These are phyloP conservation scores for Pseudochromis fuscus DNA, from an alignment of 2,797 vertebrate genomes.

Conservation along the genomic window DNA sequence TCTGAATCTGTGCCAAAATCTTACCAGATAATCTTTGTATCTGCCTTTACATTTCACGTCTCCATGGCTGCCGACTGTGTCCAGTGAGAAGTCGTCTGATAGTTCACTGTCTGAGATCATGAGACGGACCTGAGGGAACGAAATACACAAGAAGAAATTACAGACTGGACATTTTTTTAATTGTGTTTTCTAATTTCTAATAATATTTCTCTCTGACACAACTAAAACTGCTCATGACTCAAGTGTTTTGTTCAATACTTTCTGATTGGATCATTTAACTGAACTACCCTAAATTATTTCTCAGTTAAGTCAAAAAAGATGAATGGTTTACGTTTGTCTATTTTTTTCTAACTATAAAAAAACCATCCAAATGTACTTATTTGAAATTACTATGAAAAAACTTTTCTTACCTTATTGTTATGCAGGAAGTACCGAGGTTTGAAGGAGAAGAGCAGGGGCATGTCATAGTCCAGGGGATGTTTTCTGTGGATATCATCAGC, in stretches of 20 bases:
- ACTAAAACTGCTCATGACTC: too few species aligned
- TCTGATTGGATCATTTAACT: too few species aligned
- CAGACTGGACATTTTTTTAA: too few species aligned
- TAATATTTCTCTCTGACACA: too few species aligned
- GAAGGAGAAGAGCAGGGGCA: conserved; percentile 96
- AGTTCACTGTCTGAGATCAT: conserved; percentile 97
- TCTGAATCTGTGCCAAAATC: conserved; percentile 29
- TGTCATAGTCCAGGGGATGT: conserved; percentile 93
- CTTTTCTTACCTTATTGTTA: conserved; percentile 92
- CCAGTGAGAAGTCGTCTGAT: conserved; percentile 95
- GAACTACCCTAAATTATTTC: too few species aligned
- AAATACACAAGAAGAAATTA: not conserved
- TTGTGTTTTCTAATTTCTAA: too few species aligned
- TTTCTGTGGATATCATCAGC: conserved; percentile 98
- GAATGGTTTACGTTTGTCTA: too few species aligned
- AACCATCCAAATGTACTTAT: not conserved
- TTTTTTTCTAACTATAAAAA: too few species aligned
- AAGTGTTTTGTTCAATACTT: too few species aligned
- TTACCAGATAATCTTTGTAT: conserved; percentile 93
- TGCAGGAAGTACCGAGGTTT: conserved; percentile 94
- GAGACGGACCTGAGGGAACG: conserved; percentile 89
- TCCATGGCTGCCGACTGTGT: conserved; percentile 97
- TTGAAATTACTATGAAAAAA: not conserved
- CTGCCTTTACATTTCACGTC: conserved; percentile 94
- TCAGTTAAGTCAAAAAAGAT: too few species aligned